These are phyloP conservation scores for Callithrix jacchus DNA, from an alignment of 2,113 vertebrate genomes.

Conservation along the genomic window DNA sequence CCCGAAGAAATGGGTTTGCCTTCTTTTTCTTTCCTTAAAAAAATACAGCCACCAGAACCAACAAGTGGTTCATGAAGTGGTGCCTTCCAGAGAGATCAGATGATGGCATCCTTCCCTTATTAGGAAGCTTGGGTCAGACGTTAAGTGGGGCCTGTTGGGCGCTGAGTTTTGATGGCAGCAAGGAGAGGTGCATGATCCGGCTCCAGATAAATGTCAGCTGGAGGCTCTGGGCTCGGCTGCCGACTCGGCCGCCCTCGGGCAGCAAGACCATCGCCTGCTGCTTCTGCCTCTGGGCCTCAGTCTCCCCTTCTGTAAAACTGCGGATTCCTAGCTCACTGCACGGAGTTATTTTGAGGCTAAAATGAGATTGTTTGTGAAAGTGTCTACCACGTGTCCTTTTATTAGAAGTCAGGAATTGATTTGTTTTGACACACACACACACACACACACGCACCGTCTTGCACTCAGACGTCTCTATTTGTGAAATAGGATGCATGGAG, in stretches of 20 bases:
- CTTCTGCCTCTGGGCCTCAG: neutral
- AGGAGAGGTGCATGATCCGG: rapidly evolving
- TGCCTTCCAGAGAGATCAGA: neutral
- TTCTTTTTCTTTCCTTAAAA: neutral
- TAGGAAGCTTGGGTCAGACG: neutral
- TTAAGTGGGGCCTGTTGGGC: rapidly evolving
- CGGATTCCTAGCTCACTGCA: rapidly evolving
- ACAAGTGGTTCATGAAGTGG: rapidly evolving
- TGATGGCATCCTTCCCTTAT: neutral
- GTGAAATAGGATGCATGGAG: neutral
- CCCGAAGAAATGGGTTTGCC: neutral
- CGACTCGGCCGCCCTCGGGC: neutral
- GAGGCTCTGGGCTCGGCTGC: neutral
- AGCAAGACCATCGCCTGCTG: neutral
- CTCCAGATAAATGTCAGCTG: neutral
- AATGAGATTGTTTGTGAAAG: neutral
- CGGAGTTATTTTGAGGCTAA: neutral
- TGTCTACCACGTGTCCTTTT: neutral
- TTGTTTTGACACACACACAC: neutral
- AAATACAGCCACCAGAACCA: neutral
- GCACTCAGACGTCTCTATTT: neutral
- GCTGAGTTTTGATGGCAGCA: neutral
- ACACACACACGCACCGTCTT: neutral
- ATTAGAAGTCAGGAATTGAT: neutral
- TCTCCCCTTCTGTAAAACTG: neutral